Base-by-base conservation (phyloP, 1,140 invertebrate species). In the Hermatobates lingyangjiaoensis region DNA sequence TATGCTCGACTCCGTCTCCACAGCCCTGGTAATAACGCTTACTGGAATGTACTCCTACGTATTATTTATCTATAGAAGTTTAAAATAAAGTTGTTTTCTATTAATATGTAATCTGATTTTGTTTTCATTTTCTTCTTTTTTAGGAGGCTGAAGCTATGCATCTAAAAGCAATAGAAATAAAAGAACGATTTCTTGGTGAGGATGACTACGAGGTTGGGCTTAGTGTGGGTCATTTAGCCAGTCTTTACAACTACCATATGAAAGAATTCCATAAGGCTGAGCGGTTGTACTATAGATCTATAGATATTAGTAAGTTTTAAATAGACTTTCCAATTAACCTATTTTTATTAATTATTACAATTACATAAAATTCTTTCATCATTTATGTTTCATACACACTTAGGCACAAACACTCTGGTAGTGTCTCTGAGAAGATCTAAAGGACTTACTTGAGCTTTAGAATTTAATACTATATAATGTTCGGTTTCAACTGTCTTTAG, bases 161-260 rank as follows among this genome's bases (percentile, higher is more conserved):
- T 67, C 67, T 88, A 49, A 86, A 81, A 66, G 87, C 90, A 1
- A 93, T 95, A 60, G 72, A 75, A 21, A 92, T 93, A 24, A 94
- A 94, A 66, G 86, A 92, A 62, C 73, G 83, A 59, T 63, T 93
- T 14, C 68, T 95, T 20, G 90, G 89, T 0, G 67, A 72, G 0
- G 79, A 89, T 44, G 87, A 93, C 67, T 91, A 89, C 63, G 90
- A 95, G 71, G 88, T 94, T 55, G 88, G 86, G 2, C 68, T 93
- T 12, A 90, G 86, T 54, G 77, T 92, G 55, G 88, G 89, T 1
- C 88, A 94, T 68, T 72, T 95, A 50, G 89, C 89, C 20, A 90
- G 86, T 25, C 72, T 94, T 1, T 94, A 93, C 66, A 93, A 90
- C 68, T 93, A 92, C 66, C 87, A 95, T 60, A 89, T 94, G 84